Evolutionary conservation across 92 coral and sea anemone genomes (phyloP).

Genomic region (Zoanthus gigantus): DNA sequence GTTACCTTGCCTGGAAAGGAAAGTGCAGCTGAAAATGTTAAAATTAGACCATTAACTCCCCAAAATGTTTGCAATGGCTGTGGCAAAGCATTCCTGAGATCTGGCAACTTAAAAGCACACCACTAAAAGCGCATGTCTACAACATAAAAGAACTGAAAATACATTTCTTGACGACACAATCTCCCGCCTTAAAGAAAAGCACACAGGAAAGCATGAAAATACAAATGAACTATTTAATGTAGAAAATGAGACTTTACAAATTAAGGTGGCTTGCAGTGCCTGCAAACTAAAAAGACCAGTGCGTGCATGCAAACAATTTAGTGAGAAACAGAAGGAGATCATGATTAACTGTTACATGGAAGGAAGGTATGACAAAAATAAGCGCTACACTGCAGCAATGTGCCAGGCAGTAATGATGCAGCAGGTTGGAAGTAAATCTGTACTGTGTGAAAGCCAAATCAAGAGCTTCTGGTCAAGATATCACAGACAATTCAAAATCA

Average conservation of each 20-base stretch:
- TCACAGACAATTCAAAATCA: neutral
- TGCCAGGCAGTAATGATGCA: constrained; percentile 47
- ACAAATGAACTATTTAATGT: constrained; percentile 4
- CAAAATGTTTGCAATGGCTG: constrained; percentile 41
- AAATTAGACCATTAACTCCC: neutral
- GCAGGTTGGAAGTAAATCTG: constrained; percentile 41
- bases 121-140: too few species aligned
- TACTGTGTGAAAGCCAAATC: constrained; percentile 46
- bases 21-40: constrained; percentile 1
- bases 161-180: neutral
- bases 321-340: constrained; percentile 39
- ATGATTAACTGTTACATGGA: constrained; percentile 52
- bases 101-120: constrained; percentile 15
- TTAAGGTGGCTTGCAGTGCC: constrained; percentile 44
- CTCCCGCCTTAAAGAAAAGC: neutral
- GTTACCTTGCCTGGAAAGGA: neutral
- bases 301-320: constrained; percentile 29
- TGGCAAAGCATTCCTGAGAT: constrained; percentile 40
- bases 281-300: constrained; percentile 30
- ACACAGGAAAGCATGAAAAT: constrained; percentile 11
- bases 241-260: constrained; percentile 31
- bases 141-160: too few species aligned
- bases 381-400: constrained; percentile 56
- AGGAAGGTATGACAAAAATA: constrained; percentile 45
- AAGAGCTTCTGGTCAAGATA: constrained; percentile 45